Conservation (phyloP, 2,888 invertebrate genomes). For the Leptothorax acervorum region DNA sequence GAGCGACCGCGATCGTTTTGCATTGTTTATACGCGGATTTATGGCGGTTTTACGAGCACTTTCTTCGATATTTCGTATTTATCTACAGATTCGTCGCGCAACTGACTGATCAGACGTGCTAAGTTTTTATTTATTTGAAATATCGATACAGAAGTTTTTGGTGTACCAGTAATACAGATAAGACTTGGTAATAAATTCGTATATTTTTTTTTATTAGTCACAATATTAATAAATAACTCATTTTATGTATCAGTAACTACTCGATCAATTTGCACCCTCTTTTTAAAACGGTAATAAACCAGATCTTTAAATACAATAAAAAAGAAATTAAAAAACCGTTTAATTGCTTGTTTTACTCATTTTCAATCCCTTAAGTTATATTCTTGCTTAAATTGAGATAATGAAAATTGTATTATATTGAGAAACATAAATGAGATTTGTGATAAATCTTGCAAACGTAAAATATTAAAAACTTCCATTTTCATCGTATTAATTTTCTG, state of each 20-base stretch:
- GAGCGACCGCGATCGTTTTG: slow-evolving; percentile 33
- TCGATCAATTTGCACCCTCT: neutral
- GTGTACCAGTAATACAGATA: neutral
- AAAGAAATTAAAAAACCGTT: neutral
- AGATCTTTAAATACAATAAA: neutral
- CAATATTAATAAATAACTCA: neutral
- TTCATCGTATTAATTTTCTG: neutral
- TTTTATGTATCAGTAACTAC: neutral
- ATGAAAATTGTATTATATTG: neutral
- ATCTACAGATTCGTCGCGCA: neutral
- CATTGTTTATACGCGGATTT: slow-evolving; percentile 25
- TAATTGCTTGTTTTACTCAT: neutral
- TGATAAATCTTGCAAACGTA: neutral
- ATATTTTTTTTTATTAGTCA: neutral
- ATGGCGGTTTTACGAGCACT: slow-evolving; percentile 7
- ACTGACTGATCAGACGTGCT: neutral
- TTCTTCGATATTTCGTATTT: neutral
- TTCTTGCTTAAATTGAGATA: neutral
- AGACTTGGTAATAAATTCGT: neutral
- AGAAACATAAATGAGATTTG: neutral
- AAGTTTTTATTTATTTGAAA: neutral
- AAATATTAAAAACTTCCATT: neutral
- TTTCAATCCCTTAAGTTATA: neutral
- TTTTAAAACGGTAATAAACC: neutral
- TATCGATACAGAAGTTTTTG: neutral